phyloP scores from a whole-genome alignment of 2,797 vertebrate species.

The Betta splendens region DNA sequence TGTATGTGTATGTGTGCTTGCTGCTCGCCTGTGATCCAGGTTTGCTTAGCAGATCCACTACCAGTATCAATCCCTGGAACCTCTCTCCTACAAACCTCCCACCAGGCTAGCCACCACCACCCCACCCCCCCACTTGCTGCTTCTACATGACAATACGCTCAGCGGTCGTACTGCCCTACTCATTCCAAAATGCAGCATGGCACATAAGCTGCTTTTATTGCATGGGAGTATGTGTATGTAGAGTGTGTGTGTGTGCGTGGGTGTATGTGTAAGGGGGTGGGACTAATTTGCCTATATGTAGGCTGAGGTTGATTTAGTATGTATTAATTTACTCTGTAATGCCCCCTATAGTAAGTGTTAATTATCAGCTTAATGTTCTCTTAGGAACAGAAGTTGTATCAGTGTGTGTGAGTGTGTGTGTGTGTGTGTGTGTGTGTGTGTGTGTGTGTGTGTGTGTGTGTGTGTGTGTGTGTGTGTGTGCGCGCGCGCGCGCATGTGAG shows the following conservation, averaged over 20 bases:
- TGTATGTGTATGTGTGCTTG: constrained; percentile 78
- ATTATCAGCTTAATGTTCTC: constrained; percentile 76
- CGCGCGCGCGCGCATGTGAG: constrained; percentile 38
- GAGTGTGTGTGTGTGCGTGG: constrained; percentile 54
- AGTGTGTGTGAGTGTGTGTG: constrained; percentile 70
- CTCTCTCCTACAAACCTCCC: constrained; percentile 13
- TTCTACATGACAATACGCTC: constrained; percentile 69
- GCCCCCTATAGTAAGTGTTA: constrained; percentile 61
- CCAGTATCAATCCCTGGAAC: constrained; percentile 56
- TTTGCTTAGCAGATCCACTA: constrained; percentile 73
- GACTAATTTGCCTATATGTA: constrained; percentile 78
- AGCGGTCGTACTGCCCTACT: constrained; percentile 72
- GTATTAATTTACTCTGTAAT: constrained; percentile 77
- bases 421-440: constrained; percentile 26
- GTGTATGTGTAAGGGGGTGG: constrained; percentile 60
- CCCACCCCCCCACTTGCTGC: constrained; percentile 64
- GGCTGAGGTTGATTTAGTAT: constrained; percentile 74
- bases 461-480: constrained; percentile 41
- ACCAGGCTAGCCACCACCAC: constrained; percentile 30
- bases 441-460: constrained; percentile 51
- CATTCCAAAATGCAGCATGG: constrained; percentile 77
- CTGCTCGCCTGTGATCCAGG: constrained; percentile 76
- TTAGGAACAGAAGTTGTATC: constrained; percentile 73
- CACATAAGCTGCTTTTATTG: constrained; percentile 77
- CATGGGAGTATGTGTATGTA: constrained; percentile 74